Conservation (phyloP, 2,888 invertebrate genomes). For the Caenorhabditis wallacei region DNA sequence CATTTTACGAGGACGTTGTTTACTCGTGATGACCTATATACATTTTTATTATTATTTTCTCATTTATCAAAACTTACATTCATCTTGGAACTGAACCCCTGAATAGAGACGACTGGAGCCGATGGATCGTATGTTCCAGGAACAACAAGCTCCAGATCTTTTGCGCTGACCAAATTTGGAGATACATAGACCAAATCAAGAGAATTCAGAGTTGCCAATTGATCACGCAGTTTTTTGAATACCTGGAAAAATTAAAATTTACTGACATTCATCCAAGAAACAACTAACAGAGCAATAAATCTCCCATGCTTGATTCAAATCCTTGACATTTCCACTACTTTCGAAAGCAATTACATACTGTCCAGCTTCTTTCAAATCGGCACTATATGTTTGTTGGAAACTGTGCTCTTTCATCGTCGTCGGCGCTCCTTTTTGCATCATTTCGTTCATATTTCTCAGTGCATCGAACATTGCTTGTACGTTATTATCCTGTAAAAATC, state of each 20-base stretch:
- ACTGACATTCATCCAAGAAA: no score
- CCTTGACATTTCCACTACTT: slow-evolving; percentile 91
- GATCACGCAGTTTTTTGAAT: slow-evolving; percentile 95
- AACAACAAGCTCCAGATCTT: slow-evolving; percentile 94
- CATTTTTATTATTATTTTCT: background rate
- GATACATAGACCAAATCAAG: slow-evolving; percentile 92
- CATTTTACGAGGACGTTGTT: slow-evolving; percentile 96
- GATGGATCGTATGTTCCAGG: slow-evolving; percentile 98
- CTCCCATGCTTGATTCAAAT: slow-evolving; percentile 96
- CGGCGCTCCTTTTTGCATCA: slow-evolving; percentile 92
- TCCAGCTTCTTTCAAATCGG: slow-evolving; percentile 94
- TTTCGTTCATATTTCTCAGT: slow-evolving; percentile 94
- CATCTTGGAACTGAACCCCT: slow-evolving; percentile 49
- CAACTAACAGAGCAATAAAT: slow-evolving; percentile 90
- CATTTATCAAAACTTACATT: slow-evolving; percentile 8
- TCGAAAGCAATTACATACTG: slow-evolving; percentile 95
- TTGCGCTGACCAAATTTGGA: slow-evolving; percentile 86
- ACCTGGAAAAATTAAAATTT: slow-evolving; percentile 87
- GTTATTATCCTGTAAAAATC: slow-evolving; percentile 90
- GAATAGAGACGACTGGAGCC: slow-evolving; percentile 87
- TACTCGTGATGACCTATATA: slow-evolving; percentile 92
- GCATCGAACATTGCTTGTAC: slow-evolving; percentile 97
- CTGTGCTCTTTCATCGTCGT: slow-evolving; percentile 97
- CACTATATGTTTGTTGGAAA: slow-evolving; percentile 94
- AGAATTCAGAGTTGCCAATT: slow-evolving; percentile 88